Evolutionary conservation across 2,797 vertebrate species (phyloP).

Genomic region (Betta splendens): DNA sequence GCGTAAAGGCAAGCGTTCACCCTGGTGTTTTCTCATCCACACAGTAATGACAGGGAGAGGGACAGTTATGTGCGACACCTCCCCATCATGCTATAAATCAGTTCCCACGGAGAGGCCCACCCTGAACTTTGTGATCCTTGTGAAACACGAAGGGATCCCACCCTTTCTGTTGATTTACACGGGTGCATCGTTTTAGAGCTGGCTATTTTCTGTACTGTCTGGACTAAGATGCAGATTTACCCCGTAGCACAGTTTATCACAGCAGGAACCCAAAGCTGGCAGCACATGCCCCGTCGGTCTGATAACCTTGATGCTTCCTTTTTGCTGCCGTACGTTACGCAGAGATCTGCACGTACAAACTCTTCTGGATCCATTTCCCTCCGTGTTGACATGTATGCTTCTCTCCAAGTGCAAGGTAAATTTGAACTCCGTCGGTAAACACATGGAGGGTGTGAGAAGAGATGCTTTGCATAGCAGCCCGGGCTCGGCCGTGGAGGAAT

Average conservation of each 20-base stretch:
- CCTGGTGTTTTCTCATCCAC: slow-evolving; percentile 44
- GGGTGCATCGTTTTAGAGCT: neutral
- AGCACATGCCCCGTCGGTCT: neutral
- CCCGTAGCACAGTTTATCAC: neutral
- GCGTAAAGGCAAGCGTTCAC: slow-evolving; percentile 39
- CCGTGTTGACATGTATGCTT: slow-evolving; percentile 48
- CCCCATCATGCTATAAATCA: slow-evolving; percentile 66
- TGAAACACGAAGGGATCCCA: slow-evolving; percentile 47
- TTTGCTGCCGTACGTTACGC: slow-evolving; percentile 35
- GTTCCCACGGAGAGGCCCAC: slow-evolving; percentile 51
- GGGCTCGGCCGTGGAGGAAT: slow-evolving; percentile 32
- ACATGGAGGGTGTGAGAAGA: slow-evolving; percentile 38
- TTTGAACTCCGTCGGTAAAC: slow-evolving; percentile 69
- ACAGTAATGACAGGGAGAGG: slow-evolving; percentile 71
- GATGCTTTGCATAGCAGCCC: slow-evolving; percentile 47
- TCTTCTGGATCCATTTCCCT: neutral
- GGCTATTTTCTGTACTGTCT: too few relatives aligned
- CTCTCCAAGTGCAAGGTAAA: slow-evolving; percentile 50
- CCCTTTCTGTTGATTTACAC: slow-evolving; percentile 24
- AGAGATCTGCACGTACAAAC: slow-evolving; percentile 23
- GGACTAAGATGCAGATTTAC: too few relatives aligned
- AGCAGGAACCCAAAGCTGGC: neutral
- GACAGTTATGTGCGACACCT: slow-evolving; percentile 53
- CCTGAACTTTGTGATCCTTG: slow-evolving; percentile 40
- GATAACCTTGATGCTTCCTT: too few relatives aligned